Conservation (phyloP, 2,888 invertebrate species). For the Aromia moschata region DNA sequence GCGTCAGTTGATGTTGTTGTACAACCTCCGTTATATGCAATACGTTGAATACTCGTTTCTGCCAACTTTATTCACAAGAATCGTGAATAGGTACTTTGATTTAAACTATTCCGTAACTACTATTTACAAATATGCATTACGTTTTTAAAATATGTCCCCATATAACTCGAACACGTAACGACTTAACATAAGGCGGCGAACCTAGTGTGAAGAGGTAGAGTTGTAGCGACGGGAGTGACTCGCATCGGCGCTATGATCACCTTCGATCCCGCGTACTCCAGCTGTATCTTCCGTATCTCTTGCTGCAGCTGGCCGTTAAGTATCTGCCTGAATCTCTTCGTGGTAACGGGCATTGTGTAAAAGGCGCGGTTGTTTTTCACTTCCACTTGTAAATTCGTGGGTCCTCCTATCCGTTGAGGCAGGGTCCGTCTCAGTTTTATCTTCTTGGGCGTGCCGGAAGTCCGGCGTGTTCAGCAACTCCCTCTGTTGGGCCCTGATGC, state of each 20-base stretch:
- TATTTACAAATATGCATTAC: too few relatives aligned
- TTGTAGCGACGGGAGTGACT: slow-evolving; percentile 36
- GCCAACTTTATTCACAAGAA: too few relatives aligned
- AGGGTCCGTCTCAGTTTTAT: slow-evolving; percentile 24
- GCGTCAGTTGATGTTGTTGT: too few relatives aligned
- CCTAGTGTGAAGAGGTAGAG: slow-evolving; percentile 29
- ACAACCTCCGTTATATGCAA: too few relatives aligned
- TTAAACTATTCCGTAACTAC: too few relatives aligned
- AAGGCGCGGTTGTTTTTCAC: slow-evolving; percentile 36
- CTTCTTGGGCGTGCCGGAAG: slow-evolving; percentile 14
- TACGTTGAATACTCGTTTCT: too few relatives aligned
- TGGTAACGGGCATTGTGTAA: neutral
- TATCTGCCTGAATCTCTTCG: slow-evolving; percentile 38
- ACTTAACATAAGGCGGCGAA: slow-evolving; percentile 23
- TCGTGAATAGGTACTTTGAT: too few relatives aligned
- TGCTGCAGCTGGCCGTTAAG: slow-evolving; percentile 41
- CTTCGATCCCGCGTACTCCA: slow-evolving; percentile 24
- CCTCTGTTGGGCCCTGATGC: slow-evolving; percentile 8
- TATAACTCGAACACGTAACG: too few relatives aligned
- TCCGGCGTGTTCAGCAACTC: slow-evolving; percentile 3
- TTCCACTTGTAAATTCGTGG: slow-evolving; percentile 39
- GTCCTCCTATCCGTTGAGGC: slow-evolving; percentile 7
- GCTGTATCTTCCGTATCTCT: slow-evolving; percentile 45
- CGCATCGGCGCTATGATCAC: slow-evolving; percentile 34
- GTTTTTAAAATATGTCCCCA: too few relatives aligned